These are phyloP conservation scores for Pao palembangensis DNA, from an alignment of 2,113 vertebrate genomes.

Conservation along the genomic window DNA sequence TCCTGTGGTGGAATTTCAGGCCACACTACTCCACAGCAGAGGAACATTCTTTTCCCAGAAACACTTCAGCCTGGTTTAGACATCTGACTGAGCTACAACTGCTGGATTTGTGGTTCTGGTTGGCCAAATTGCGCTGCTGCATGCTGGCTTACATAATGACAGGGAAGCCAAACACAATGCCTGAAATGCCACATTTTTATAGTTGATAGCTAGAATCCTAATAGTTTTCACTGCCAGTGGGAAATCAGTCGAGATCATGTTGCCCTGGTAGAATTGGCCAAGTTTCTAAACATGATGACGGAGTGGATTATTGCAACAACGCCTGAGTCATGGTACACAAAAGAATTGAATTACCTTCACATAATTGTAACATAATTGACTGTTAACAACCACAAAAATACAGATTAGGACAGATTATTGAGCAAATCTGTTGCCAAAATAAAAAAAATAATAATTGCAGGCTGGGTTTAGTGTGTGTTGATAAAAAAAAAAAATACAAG, in stretches of 20 bases:
- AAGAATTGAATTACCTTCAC: neutral
- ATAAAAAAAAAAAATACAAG: neutral
- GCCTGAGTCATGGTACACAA: too few relatives aligned
- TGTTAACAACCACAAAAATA: neutral
- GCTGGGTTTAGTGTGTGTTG: conserved; percentile 11
- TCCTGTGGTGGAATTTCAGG: conserved; percentile 34
- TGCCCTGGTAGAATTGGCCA: neutral
- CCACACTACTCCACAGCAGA: conserved; percentile 19
- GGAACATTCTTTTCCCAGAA: conserved; percentile 53
- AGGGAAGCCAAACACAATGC: conserved; percentile 40
- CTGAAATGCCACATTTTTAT: conserved; percentile 29
- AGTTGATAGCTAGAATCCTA: neutral
- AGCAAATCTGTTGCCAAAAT: conserved; percentile 48
- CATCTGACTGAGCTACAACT: too few relatives aligned
- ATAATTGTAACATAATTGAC: conserved; percentile 7
- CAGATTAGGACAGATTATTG: conserved; percentile 34
- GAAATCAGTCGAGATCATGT: too few relatives aligned
- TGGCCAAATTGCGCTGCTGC: conserved; percentile 35
- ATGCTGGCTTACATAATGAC: conserved; percentile 47
- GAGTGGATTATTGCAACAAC: conserved; percentile 3
- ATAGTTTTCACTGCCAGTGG: too few relatives aligned
- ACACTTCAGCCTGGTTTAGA: conserved; percentile 1
- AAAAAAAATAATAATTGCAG: conserved; percentile 56
- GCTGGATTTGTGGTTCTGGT: conserved; percentile 41
- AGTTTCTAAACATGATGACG: neutral